phyloP scores from a whole-genome alignment of 23 tunicate species.

The Oikopleura dioica region DNA sequence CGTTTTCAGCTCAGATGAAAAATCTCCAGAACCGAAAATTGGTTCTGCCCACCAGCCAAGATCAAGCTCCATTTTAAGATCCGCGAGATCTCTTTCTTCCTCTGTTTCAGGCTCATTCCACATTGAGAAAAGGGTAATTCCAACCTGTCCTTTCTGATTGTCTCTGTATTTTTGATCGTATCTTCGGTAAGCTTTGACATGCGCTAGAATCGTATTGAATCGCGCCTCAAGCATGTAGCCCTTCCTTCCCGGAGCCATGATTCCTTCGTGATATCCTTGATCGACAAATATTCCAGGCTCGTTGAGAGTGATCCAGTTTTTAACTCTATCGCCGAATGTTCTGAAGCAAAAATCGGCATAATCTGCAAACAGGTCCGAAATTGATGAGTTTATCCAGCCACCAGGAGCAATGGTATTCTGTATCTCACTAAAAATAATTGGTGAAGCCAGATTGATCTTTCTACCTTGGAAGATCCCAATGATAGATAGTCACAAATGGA shows the following conservation, averaged over 20 bases:
- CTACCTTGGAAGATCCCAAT: slow-evolving; percentile 67
- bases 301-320: slow-evolving; percentile 95
- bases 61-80: background rate
- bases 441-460: background rate
- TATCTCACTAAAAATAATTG: background rate
- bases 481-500: slow-evolving; percentile 73
- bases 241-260: background rate
- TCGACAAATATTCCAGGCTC: too few species aligned
- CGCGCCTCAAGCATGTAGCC: slow-evolving; percentile 27
- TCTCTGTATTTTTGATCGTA: slow-evolving; percentile 45
- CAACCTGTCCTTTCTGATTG: slow-evolving; percentile 46
- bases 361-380: slow-evolving; percentile 35
- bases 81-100: background rate
- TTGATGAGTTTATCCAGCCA: slow-evolving; percentile 50
- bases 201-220: slow-evolving; percentile 59
- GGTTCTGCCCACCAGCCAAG: slow-evolving; percentile 1
- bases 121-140: slow-evolving; percentile 28
- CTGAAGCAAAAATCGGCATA: slow-evolving; percentile 65
- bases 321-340: slow-evolving; percentile 55
- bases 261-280: background rate
- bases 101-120: background rate
- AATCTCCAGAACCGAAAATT: background rate
- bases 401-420: slow-evolving; percentile 13
- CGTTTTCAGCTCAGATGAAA: background rate
- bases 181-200: slow-evolving; percentile 44